Evolutionary conservation across 2,888 invertebrate genomes (phyloP).

Genomic region (Dioctria rufipes): DNA sequence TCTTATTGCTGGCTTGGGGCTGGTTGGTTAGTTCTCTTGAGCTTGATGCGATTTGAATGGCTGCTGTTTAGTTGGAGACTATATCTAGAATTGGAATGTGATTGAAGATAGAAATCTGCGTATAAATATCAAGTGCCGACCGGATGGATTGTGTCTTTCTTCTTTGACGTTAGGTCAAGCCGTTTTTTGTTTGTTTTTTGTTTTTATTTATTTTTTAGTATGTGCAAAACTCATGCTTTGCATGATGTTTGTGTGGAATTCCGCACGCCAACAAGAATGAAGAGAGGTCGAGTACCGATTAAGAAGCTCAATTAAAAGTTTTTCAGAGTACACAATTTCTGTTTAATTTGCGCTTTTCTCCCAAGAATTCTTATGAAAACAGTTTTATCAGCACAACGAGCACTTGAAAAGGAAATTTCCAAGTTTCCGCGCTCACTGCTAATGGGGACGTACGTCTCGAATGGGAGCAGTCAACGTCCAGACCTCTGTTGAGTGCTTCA

Average conservation of each 20-base stretch:
- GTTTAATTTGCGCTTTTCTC: conserved; percentile 39
- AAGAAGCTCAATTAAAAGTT: conserved; percentile 40
- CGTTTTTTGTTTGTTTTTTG: no score
- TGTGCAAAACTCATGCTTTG: neutral
- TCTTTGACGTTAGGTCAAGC: conserved; percentile 1
- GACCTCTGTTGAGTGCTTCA: neutral
- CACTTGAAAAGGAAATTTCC: conserved; percentile 10
- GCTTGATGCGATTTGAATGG: no score
- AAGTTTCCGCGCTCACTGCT: neutral
- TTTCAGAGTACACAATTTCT: conserved; percentile 24
- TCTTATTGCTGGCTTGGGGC: neutral
- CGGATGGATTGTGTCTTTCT: neutral
- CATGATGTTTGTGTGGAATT: neutral
- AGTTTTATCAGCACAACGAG: conserved; percentile 23
- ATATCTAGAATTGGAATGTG: no score
- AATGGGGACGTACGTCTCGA: conserved; percentile 19
- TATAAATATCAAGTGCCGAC: neutral
- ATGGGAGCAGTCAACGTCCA: conserved; percentile 39
- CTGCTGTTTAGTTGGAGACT: no score
- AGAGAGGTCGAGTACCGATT: neutral
- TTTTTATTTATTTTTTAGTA: neutral
- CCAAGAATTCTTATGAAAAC: conserved; percentile 17
- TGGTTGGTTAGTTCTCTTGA: neutral
- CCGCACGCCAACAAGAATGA: neutral
- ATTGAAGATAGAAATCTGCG: no score